Percentiles rank a stretch among this genome's conserved stretches.
phyloP scores from a whole-genome alignment of 1,140 invertebrate species.

The Calycopis cecrops region DNA sequence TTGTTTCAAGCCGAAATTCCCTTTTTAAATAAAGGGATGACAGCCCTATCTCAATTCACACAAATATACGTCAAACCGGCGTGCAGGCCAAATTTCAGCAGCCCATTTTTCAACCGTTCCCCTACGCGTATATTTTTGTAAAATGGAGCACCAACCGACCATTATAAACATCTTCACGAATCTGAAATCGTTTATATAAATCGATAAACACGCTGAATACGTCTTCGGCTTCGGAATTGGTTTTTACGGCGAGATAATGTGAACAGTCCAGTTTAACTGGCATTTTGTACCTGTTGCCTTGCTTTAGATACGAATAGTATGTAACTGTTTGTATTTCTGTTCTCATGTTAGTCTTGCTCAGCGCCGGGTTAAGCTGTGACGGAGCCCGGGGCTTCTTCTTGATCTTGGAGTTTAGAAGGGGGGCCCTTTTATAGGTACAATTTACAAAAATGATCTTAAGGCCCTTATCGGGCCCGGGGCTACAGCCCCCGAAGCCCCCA shows the following conservation, averaged over 20 bases:
- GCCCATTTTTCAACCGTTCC: constrained; percentile 56
- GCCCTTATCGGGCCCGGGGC: too few relatives aligned
- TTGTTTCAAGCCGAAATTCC: too few relatives aligned
- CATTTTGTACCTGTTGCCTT: background rate
- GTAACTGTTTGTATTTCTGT: too few relatives aligned
- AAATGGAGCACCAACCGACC: constrained; percentile 47
- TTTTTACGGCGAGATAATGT: background rate
- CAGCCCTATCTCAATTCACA: constrained; percentile 26
- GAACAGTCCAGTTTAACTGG: background rate
- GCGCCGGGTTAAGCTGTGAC: too few relatives aligned
- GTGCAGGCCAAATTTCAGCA: constrained; percentile 54
- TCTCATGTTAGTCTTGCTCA: too few relatives aligned
- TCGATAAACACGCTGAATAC: constrained; percentile 36
- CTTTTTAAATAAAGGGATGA: too few relatives aligned
- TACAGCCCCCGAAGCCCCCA: too few relatives aligned
- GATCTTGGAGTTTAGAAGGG: too few relatives aligned
- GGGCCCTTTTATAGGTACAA: too few relatives aligned
- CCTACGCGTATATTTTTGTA: constrained; percentile 55
- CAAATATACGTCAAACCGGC: constrained; percentile 42
- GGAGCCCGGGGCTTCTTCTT: too few relatives aligned
- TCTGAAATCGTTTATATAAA: constrained; percentile 46
- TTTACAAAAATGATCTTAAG: too few relatives aligned
- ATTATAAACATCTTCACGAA: constrained; percentile 54
- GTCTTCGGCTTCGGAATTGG: constrained; percentile 20
- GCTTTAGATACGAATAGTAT: background rate